Base-by-base conservation (phyloP, 2,888 invertebrate genomes). In the Maniola hyperantus region DNA sequence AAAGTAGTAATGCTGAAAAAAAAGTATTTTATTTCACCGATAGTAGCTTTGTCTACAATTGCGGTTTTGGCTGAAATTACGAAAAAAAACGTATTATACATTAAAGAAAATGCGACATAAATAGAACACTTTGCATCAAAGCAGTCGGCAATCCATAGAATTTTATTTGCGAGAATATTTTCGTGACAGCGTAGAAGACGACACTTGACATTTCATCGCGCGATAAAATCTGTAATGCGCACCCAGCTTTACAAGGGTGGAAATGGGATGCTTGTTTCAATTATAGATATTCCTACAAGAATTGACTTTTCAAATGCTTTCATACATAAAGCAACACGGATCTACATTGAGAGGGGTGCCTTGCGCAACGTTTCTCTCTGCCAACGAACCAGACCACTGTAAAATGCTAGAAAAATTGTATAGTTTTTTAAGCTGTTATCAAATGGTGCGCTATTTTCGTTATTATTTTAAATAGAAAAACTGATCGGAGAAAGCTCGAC, bases 251-350 rank as follows among this genome's bases (percentile, higher is more conserved):
- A 51, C 26, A 26, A 51, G 13, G 50, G 50, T 26, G 26, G 11
- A 11, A 51, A 51, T 51, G 50, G 50, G 26, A 51, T 51, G 50
- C 26, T 51, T 51, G 50, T 51, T 51, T 51, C 50, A 51, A 51
- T 51, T 51, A 51, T 10, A 26, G 50, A 51, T 26, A 20, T 50
- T 50, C 50, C 11, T 15, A 15, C 48, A 26, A 11, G 50, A 51
- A 11, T 13, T 51, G 10, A 0, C 48, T 48, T 48, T 51, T 51
- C 50, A 51, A 15, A 51, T 51, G 6, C 50, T 51, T 51, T 26
- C 11, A 13, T 51, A 1, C 20, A 13, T 51, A 20, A 26, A 51
- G 50, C 50, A 2, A 51, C 50, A 6, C 13, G 11, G 11, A 20
- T 26, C 5, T 0, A 1, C 20, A 1, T 26, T 48, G 11, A 13